Percentiles rank a stretch among this genome's conserved stretches.
Evolutionary conservation across 2,888 invertebrate genomes (phyloP).

Genomic region (Zygogramma bicolorata): DNA sequence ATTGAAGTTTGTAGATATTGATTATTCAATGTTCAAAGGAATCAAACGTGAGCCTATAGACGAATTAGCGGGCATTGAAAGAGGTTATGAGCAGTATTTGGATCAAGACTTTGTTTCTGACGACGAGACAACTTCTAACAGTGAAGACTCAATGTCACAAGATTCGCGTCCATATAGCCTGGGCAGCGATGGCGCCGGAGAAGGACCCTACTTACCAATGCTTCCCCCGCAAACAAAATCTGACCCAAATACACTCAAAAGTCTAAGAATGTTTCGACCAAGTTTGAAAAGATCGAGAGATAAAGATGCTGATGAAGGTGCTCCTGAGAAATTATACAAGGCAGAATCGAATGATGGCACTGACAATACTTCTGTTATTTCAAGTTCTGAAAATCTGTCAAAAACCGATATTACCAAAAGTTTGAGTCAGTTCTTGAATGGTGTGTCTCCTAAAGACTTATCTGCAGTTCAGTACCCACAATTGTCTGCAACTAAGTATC

Average conservation of each 20-base stretch:
- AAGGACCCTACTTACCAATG: conserved; percentile 48
- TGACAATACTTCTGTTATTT: conserved; percentile 5
- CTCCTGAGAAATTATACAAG: conserved; percentile 38
- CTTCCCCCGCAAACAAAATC: conserved; percentile 56
- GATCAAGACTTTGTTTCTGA: conserved; percentile 56
- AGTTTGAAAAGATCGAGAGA: conserved; percentile 58
- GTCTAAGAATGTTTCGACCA: conserved; percentile 69
- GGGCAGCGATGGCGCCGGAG: conserved; percentile 66
- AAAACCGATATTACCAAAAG: conserved; percentile 12
- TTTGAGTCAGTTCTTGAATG: conserved; percentile 34
- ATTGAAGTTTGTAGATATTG: conserved; percentile 80
- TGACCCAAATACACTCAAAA: conserved; percentile 70
- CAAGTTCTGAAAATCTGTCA: conserved; percentile 1
- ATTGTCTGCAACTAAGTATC: conserved; percentile 15
- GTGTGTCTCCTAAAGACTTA: conserved; percentile 19
- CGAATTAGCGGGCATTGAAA: conserved; percentile 60
- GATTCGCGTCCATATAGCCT: conserved; percentile 67
- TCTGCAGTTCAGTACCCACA: conserved; percentile 18
- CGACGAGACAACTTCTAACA: conserved; percentile 57
- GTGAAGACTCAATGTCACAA: conserved; percentile 68
- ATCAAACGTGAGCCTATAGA: conserved; percentile 71
- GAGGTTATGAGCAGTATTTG: conserved; percentile 60
- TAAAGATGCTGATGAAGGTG: conserved; percentile 30
- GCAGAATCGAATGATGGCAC: conserved; percentile 26
- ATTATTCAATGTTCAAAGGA: conserved; percentile 73